Evolutionary conservation across 1,140 invertebrate species (phyloP), one percentile per base, ranked within the genome.

Genomic region (Patella vulgata): DNA sequence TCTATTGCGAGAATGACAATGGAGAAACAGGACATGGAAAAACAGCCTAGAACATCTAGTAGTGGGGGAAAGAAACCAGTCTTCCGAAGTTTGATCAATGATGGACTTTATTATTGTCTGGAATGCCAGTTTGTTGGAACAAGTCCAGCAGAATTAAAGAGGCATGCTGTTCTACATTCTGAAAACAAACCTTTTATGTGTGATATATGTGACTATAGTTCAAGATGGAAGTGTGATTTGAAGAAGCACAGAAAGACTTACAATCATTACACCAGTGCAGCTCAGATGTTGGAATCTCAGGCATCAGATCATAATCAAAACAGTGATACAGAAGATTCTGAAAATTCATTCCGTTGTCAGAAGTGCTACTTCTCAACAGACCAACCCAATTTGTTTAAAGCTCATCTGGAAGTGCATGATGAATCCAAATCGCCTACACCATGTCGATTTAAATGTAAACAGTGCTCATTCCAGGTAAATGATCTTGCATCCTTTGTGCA

Each of bases 221-320:
- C 80, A 0, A 71, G 80, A 39, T 84, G 83, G 83, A 83, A 82
- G 54, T 82, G 81, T 56, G 83, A 84, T 57, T 64, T 84, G 19
- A 84, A 84, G 64, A 83, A 84, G 53, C 83, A 84, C 64, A 75
- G 79, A 54, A 71, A 69, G 31, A 76, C 75, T 19, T 82, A 81
- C 66, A 74, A 75, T 25, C 81, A 83, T 59, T 71, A 59, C 55
- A 62, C 53, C 6, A 46, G 12, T 40, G 31, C 23, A 12, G 19
- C 43, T 36, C 33, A 36, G 14, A 36, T 36, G 33, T 8, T 36
- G 19, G 47, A 46, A 17, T 14, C 42, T 6, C 19, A 23, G 5
- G n/a, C n/a, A n/a, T n/a, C n/a, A n/a, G 48, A 58, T 28, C 40
- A 53, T 54, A 27, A 14, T 33, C 23, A 51, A 2, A 57, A 66